Evolutionary conservation across 2,797 vertebrate species (phyloP), one percentile per base, ranked within the genome.

Genomic region (Oryzias sinensis): DNA sequence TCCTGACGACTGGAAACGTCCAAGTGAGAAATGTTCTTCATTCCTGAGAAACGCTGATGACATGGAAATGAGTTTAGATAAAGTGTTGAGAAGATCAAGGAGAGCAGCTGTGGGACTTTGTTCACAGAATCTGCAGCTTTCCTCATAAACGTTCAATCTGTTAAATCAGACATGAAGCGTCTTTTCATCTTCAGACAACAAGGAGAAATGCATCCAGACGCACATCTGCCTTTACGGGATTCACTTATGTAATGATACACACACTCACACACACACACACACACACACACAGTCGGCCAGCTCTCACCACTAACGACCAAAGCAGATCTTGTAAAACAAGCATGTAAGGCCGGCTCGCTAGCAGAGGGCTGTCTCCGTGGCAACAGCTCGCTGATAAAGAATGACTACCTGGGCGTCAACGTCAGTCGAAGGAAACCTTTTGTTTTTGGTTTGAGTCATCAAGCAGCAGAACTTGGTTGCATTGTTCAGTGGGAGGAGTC

Each of bases 101-200:
- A 68, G 66, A 41, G 56, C 17, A 54, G 65, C 24, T 66, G 37
- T 55, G 62, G 67, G 50, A 72, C 65, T 76, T 68, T 70, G 72
- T 68, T 81, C 59, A 59, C 59, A 76, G 75, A 64, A 70, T 71
- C 40, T 15, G 59, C 62, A 51, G 67, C 59, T 76, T 70, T 75
- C 66, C 68, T 74, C 56, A 40, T 55, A 68, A 58, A 45, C 40
- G 87, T 89, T 89, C 89, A 89, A 87, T 89, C 80, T 52, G 78
- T 89, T 89, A 74, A 87, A 90, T 90, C 86, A 85, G 76, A 74
- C 73, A 43, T 72, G 75, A 77, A 81, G 82, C 67, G 56, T 62
- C 77, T 74, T 75, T 50, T 42, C 18, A 18, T 53, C 66, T 65
- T 65, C 53, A 58, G 72, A 33, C 48, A 76, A 56, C 51, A 54